Evolutionary conservation across 2,113 vertebrate genomes (phyloP).

Genomic region (Morone chrysops): DNA sequence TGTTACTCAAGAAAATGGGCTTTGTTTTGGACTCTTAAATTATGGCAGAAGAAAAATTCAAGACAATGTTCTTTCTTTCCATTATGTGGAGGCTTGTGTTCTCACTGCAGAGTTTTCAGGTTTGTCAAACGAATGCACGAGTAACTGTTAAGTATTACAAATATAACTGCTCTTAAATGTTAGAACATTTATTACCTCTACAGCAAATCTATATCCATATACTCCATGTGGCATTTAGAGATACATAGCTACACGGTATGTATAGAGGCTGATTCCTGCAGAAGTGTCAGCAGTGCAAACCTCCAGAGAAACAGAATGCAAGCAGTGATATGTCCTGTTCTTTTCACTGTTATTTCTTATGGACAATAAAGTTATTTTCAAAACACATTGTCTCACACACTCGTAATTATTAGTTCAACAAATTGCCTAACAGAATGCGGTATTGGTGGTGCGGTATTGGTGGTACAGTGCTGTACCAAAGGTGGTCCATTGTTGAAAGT

Average conservation of each 20-base stretch:
- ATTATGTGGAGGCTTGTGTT: slow-evolving; percentile 66
- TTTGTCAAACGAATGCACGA: slow-evolving; percentile 77
- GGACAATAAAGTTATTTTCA: slow-evolving; percentile 85
- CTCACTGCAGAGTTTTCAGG: slow-evolving; percentile 70
- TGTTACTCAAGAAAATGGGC: slow-evolving; percentile 35
- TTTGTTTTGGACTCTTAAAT: slow-evolving; percentile 61
- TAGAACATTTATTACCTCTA: slow-evolving; percentile 72
- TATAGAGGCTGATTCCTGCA: slow-evolving; percentile 52
- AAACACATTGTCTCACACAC: slow-evolving; percentile 43
- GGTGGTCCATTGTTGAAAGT: neutral
- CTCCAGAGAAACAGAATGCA: slow-evolving; percentile 60
- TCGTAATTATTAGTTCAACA: neutral
- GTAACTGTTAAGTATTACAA: slow-evolving; percentile 76
- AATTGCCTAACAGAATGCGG: neutral
- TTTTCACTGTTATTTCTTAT: slow-evolving; percentile 85
- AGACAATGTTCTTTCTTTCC: slow-evolving; percentile 50
- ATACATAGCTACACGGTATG: slow-evolving; percentile 55
- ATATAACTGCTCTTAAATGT: slow-evolving; percentile 72
- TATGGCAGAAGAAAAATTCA: slow-evolving; percentile 60
- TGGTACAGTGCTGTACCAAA: no score
- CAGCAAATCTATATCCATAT: slow-evolving; percentile 66
- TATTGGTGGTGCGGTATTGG: neutral
- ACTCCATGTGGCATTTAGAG: slow-evolving; percentile 66
- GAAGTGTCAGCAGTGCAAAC: slow-evolving; percentile 45
- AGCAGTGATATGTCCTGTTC: slow-evolving; percentile 70